Conservation (phyloP, 2,113 vertebrate species). For the Cichladusa arquata region DNA sequence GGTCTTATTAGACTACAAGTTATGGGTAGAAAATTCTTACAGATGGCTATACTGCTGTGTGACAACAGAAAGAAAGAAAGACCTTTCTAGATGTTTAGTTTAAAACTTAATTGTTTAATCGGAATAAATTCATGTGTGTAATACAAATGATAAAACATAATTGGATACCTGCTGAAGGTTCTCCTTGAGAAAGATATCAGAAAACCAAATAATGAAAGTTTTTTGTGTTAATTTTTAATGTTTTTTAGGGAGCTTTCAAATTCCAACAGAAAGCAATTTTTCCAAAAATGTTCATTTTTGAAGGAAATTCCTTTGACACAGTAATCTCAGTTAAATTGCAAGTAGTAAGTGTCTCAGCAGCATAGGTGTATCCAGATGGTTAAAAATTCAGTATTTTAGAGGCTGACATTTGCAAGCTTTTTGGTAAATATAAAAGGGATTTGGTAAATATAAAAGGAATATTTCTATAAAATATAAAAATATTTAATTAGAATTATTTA, state of each 20-base stretch:
- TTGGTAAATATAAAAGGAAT: not conserved
- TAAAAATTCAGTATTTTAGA: not conserved
- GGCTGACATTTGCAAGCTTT: not conserved
- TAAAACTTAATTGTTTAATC: not conserved
- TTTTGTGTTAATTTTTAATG: not conserved
- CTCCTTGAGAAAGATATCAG: not conserved
- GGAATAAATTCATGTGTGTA: not conserved
- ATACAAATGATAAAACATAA: not conserved
- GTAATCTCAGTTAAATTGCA: not conserved
- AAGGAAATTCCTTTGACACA: not conserved
- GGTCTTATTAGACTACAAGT: not conserved
- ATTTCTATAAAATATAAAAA: not conserved
- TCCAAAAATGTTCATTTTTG: not conserved
- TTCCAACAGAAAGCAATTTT: not conserved
- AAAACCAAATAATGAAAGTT: accelerated
- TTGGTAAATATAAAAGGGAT: not conserved
- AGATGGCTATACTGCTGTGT: not conserved
- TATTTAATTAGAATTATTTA: not conserved
- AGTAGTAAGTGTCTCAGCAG: not conserved
- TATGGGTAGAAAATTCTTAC: not conserved
- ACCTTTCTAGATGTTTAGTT: not conserved
- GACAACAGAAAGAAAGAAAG: not conserved
- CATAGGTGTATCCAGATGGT: not conserved
- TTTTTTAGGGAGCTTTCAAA: not conserved
- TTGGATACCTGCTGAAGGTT: not conserved